Base-by-base conservation (phyloP, 2,113 vertebrate genomes). In the Calypte anna region DNA sequence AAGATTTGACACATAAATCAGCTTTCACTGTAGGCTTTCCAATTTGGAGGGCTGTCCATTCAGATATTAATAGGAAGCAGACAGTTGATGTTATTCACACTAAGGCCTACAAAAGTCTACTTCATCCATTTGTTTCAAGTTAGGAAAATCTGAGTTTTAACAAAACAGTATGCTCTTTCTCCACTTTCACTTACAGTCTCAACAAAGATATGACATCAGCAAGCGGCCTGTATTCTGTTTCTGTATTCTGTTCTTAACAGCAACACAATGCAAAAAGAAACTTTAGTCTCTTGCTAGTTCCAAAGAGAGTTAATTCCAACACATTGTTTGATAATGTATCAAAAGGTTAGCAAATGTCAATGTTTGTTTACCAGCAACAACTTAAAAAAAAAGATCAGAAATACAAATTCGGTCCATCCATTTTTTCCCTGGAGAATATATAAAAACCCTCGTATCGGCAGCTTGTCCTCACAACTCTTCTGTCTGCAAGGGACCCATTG, bases 241-340 rank as follows among this genome's bases (percentile, higher is more conserved):
- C 27, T 24, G 54, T 40, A 3, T 27, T 82, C 78, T n/a, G 14
- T 27, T 75, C 66, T n/a, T 40, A 91, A n/a, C 31, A 63, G 58
- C 7, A 38, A 66, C 66, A 82, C 78, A 61, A 69, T 55, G 28
- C 53, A 74, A 54, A 40, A 58, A 44, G 31, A 28, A 31, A 14
- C 18, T 46, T 55, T 3, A 9, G 63, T 15, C 44, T 68, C 57
- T 28, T 18, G 5, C 14, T 78, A 51, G 24, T 23, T 44, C 25
- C 58, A 63, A 44, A 86, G 25, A 23, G 50, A 2, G 7, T 8
- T 48, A 54, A 36, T 18, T 38, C 24, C 33, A 6, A 38, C 14
- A 0, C 2, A 13, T 1, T 6, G 25, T 10, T 33, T 9, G 12
- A 36, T 27, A 55, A 57, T 0, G 4, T 23, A 59, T 21, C n/a